Conservation (phyloP, 2,797 vertebrate species). For the Paguma larvata region DNA sequence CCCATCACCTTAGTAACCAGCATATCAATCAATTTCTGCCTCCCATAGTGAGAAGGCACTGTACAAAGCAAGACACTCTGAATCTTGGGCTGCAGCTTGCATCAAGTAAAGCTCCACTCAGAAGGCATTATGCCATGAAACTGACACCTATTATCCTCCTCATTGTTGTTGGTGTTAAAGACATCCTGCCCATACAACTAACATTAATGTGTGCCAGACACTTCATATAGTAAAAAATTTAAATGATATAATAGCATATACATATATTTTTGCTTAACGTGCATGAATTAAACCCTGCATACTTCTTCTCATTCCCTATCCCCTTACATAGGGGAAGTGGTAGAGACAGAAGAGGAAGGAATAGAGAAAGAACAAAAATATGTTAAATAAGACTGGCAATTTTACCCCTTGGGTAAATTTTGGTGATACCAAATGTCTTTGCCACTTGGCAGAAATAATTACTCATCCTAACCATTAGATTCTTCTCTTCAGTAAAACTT, state of each 20-base stretch:
- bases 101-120: background rate
- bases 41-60: background rate
- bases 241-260: background rate
- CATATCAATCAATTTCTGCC: background rate
- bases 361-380: background rate
- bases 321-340: background rate
- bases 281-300: background rate
- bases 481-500: constrained; percentile 26
- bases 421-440: background rate
- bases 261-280: background rate
- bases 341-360: background rate
- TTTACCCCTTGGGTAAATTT: background rate
- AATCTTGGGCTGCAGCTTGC: background rate
- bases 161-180: background rate
- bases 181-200: background rate
- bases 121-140: background rate
- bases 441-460: background rate
- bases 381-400: background rate
- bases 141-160: background rate
- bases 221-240: background rate
- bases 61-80: background rate
- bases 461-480: background rate
- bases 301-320: fast-evolving
- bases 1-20: background rate
- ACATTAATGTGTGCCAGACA: background rate